These are phyloP conservation scores for Drosophila pallidifrons DNA, from an alignment of 1,140 invertebrate species.

Conservation along the genomic window DNA sequence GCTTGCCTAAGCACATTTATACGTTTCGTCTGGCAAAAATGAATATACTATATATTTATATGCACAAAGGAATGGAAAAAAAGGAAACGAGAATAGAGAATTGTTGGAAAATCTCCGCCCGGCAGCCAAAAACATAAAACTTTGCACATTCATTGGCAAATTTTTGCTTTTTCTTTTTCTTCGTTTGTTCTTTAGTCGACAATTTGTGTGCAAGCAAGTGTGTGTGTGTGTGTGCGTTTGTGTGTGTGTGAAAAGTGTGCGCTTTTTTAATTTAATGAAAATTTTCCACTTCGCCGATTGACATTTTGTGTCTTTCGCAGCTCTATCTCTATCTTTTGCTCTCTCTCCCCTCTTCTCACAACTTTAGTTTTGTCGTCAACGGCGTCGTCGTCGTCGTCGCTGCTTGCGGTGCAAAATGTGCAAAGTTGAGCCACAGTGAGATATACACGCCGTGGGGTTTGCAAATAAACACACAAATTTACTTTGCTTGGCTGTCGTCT, in stretches of 20 bases:
- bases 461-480: slow-evolving; percentile 82
- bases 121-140: slow-evolving; percentile 81
- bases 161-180: slow-evolving; percentile 43
- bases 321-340: slow-evolving; percentile 15
- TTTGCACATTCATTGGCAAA: slow-evolving; percentile 77
- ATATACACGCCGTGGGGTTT: slow-evolving; percentile 54
- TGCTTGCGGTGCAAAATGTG: slow-evolving; percentile 62
- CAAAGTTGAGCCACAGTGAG: slow-evolving; percentile 50
- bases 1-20: slow-evolving; percentile 82
- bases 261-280: slow-evolving; percentile 84
- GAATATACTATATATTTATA: slow-evolving; percentile 24
- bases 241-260: slow-evolving; percentile 71
- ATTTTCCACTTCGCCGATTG: slow-evolving; percentile 84
- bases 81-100: neutral
- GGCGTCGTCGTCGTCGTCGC: slow-evolving; percentile 10
- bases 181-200: slow-evolving; percentile 51
- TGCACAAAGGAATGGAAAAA: slow-evolving; percentile 36
- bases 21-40: slow-evolving; percentile 67
- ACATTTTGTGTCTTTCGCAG: slow-evolving; percentile 76
- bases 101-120: slow-evolving; percentile 67
- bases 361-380: slow-evolving; percentile 36
- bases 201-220: slow-evolving; percentile 42
- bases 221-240: slow-evolving; percentile 59
- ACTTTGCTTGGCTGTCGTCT: slow-evolving; percentile 70
- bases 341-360: neutral